phyloP scores from a whole-genome alignment of 2,797 vertebrate genomes.

The Pangasius macronema region DNA sequence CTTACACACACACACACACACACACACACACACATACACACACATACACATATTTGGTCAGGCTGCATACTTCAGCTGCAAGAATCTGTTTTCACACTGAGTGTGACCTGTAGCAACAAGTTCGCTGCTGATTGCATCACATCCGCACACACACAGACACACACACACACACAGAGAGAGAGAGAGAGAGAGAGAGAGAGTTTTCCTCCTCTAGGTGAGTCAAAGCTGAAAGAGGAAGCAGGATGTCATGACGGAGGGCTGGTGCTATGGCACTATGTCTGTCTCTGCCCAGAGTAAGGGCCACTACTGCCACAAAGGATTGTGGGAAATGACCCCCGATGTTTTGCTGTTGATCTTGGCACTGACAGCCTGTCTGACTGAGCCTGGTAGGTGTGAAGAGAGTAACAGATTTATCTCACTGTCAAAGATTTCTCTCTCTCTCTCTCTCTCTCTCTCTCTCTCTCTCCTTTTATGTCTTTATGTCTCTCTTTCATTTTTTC shows the following conservation, averaged over 20 bases:
- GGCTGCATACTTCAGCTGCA: slow-evolving; percentile 67
- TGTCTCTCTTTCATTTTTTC: background rate
- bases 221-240: slow-evolving; percentile 77
- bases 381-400: slow-evolving; percentile 51
- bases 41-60: slow-evolving; percentile 32
- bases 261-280: slow-evolving; percentile 36
- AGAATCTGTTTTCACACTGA: slow-evolving; percentile 70
- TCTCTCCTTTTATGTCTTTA: background rate
- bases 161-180: slow-evolving; percentile 22
- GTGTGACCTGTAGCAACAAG: slow-evolving; percentile 78
- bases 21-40: slow-evolving; percentile 2
- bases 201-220: slow-evolving; percentile 60
- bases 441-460: slow-evolving; percentile 16
- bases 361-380: slow-evolving; percentile 46
- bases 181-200: slow-evolving; percentile 14
- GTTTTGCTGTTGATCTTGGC: slow-evolving; percentile 50
- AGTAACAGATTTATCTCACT: slow-evolving; percentile 18
- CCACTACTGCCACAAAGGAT: slow-evolving; percentile 22
- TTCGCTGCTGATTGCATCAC: slow-evolving; percentile 76
- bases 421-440: slow-evolving; percentile 15
- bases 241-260: slow-evolving; percentile 66
- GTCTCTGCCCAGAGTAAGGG: slow-evolving; percentile 28
- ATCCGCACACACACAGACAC: slow-evolving; percentile 54
- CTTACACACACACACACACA: slow-evolving; percentile 23
- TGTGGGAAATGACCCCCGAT: slow-evolving; percentile 54